A percentile compares a stretch with the other conserved stretches of the same genome.
These are phyloP conservation scores for Ricordea florida DNA, from an alignment of 92 coral and sea anemone species.

Conservation along the genomic window DNA sequence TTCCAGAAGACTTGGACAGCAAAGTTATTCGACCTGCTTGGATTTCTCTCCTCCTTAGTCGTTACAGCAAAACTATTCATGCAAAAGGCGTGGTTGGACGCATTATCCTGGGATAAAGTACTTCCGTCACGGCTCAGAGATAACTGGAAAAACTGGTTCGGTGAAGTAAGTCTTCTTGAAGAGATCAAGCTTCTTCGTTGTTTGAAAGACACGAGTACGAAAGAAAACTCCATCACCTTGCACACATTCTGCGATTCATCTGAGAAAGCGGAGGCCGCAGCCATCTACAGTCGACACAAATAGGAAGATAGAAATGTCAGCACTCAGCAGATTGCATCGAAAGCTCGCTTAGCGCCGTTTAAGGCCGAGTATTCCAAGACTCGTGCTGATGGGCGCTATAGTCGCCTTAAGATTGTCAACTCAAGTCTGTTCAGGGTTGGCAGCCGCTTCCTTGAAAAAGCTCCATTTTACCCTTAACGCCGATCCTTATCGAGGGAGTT, in stretches of 20 bases:
- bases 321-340: conserved; percentile 30
- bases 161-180: conserved; percentile 17
- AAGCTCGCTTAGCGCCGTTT: conserved; percentile 27
- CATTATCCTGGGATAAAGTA: conserved; percentile 29
- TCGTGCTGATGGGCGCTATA: no score
- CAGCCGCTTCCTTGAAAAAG: conserved; percentile 37
- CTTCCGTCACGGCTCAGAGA: neutral
- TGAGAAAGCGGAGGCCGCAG: conserved; percentile 45
- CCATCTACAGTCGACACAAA: conserved; percentile 37
- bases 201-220: conserved; percentile 6
- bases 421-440: no score
- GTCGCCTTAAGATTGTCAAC: no score
- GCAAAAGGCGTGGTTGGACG: conserved; percentile 52
- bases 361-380: conserved; percentile 41
- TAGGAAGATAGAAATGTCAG: neutral
- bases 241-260: conserved; percentile 56
- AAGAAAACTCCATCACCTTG: neutral
- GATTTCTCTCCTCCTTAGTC: conserved; percentile 20
- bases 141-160: conserved; percentile 55
- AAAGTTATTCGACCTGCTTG: conserved; percentile 34
- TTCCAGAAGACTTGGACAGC: no score
- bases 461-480: conserved; percentile 20
- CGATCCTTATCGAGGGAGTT: conserved; percentile 33
- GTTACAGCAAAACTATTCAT: conserved; percentile 36
- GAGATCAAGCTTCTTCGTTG: conserved; percentile 43